Evolutionary conservation across 2,797 vertebrate species (phyloP).

Genomic region (Ctenopoma multispine): DNA sequence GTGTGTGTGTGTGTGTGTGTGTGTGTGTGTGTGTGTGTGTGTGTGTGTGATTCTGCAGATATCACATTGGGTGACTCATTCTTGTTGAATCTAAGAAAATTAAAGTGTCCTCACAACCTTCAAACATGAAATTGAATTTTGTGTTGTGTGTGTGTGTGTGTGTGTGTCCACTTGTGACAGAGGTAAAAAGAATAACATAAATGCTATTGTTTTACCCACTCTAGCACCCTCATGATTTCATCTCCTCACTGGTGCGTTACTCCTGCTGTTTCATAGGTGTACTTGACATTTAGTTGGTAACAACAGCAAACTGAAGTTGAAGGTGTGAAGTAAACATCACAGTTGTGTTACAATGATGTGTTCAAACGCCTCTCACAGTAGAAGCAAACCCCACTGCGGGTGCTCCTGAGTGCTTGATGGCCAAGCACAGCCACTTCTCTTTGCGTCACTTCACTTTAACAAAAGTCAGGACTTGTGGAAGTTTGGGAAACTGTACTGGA

Average conservation of each 20-base stretch:
- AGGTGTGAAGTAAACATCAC: constrained; percentile 46
- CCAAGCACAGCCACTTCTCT: constrained; percentile 44
- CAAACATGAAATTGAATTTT: constrained; percentile 17
- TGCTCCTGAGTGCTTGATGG: constrained; percentile 6
- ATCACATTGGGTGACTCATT: constrained; percentile 42
- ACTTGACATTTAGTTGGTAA: constrained; percentile 59
- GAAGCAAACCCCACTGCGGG: constrained; percentile 18
- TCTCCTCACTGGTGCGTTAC: constrained; percentile 3
- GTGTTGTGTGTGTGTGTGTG: not conserved
- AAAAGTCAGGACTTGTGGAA: constrained; percentile 10
- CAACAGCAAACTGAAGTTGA: constrained; percentile 49
- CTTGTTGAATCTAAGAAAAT: constrained; percentile 9
- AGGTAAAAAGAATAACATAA: not conserved
- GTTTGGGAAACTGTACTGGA: not conserved
- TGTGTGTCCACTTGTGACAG: constrained; percentile 13
- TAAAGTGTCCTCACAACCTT: constrained; percentile 27
- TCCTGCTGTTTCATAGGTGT: constrained; percentile 12
- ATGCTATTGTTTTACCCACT: constrained; percentile 14
- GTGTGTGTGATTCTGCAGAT: too few species aligned
- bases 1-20: too few species aligned
- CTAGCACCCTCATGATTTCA: constrained; percentile 3
- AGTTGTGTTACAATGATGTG: constrained; percentile 28
- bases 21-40: too few species aligned
- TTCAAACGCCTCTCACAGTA: constrained; percentile 51
- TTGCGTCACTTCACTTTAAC: not conserved